A percentile compares a stretch with the other conserved stretches of the same genome.
Evolutionary conservation across 2,888 invertebrate species (phyloP).

Genomic region (Baccha elongata): DNA sequence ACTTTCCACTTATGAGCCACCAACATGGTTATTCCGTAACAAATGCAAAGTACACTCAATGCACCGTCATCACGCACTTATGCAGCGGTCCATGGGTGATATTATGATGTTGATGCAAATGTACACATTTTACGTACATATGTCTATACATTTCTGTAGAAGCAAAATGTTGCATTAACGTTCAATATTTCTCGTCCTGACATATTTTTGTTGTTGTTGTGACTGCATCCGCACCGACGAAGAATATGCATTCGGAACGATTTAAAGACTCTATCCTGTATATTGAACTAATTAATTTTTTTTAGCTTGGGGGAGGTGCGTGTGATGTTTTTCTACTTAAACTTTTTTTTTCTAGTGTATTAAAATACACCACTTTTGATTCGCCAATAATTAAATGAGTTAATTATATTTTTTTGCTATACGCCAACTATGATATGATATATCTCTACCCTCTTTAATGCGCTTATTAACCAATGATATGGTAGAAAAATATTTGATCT

Average conservation of each 20-base stretch:
- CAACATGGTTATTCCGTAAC: slow-evolving; percentile 63
- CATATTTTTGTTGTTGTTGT: background rate
- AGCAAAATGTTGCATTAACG: background rate
- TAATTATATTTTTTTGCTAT: slow-evolving; percentile 39
- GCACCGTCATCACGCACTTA: slow-evolving; percentile 64
- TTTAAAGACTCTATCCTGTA: background rate
- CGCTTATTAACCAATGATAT: slow-evolving; percentile 31
- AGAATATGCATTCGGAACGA: background rate
- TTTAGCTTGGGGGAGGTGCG: slow-evolving; percentile 34
- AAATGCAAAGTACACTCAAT: slow-evolving; percentile 29
- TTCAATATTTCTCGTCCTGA: background rate
- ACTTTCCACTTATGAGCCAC: slow-evolving; percentile 56
- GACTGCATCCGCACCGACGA: background rate
- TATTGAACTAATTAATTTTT: slow-evolving; percentile 7
- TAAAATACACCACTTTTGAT: slow-evolving; percentile 51
- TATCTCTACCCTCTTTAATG: background rate
- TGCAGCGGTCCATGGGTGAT: slow-evolving; percentile 53
- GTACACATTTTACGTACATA: background rate
- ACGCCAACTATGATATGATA: too few species aligned
- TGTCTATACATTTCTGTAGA: background rate
- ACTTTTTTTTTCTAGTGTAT: too few species aligned
- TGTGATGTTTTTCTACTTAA: slow-evolving; percentile 38
- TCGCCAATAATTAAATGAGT: slow-evolving; percentile 59
- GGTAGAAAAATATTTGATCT: slow-evolving; percentile 11
- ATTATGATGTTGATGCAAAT: slow-evolving; percentile 57